A percentile compares a stretch with the other conserved stretches of the same genome.
These are phyloP conservation scores for Chascanopsetta lugubris DNA, from an alignment of 2,113 vertebrate genomes.

Conservation along the genomic window DNA sequence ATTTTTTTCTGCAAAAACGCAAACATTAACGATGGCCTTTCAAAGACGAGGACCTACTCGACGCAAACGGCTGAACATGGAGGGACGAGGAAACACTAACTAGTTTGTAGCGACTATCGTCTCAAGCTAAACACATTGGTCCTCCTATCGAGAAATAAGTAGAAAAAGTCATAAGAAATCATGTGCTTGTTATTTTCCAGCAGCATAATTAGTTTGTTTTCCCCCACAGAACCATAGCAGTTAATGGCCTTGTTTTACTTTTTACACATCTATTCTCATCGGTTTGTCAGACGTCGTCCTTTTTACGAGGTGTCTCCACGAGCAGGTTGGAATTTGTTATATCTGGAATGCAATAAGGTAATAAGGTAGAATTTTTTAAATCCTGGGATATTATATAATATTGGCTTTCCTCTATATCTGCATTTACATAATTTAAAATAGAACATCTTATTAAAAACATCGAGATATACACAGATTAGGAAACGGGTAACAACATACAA, in stretches of 20 bases:
- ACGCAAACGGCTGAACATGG: constrained; percentile 23
- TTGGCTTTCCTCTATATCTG: constrained; percentile 98
- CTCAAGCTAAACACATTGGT: constrained; percentile 65
- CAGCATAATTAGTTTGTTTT: constrained; percentile 71
- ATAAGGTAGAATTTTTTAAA: constrained; percentile 89
- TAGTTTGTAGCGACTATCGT: constrained; percentile 48
- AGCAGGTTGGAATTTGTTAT: constrained; percentile 81
- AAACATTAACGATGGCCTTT: constrained; percentile 33
- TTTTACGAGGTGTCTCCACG: constrained; percentile 89
- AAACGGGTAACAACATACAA: constrained; percentile 99
- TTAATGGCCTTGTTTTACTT: constrained; percentile 79
- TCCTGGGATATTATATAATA: constrained; percentile 89
- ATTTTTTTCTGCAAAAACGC: constrained; percentile 14
- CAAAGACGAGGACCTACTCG: constrained; percentile 52
- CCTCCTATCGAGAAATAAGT: constrained; percentile 72
- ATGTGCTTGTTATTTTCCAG: constrained; percentile 84
- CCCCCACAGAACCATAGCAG: constrained; percentile 78
- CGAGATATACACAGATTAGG: constrained; percentile 99
- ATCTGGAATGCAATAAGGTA: constrained; percentile 90
- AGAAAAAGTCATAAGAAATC: constrained; percentile 80
- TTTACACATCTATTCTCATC: constrained; percentile 42
- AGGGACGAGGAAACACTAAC: constrained; percentile 56
- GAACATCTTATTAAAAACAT: constrained; percentile 99
- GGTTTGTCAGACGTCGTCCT: constrained; percentile 85
- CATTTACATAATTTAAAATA: constrained; percentile 99